Evolutionary conservation across 2,113 vertebrate species (phyloP).

Genomic region (Charina bottae): DNA sequence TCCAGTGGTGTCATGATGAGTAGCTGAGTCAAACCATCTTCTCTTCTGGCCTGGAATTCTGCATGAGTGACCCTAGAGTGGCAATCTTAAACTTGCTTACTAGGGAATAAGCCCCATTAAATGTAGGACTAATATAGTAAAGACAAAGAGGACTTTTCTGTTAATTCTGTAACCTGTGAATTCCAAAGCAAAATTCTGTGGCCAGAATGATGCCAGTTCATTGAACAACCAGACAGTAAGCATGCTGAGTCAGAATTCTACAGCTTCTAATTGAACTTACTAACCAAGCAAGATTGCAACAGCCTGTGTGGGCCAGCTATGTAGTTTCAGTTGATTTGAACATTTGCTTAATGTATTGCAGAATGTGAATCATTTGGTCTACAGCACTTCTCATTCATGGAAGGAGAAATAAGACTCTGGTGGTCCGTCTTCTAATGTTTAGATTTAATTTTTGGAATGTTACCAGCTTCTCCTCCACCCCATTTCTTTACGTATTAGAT

Average conservation of each 20-base stretch:
- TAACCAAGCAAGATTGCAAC: not conserved
- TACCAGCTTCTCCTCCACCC: not conserved
- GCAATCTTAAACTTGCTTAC: not conserved
- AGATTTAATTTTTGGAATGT: constrained; percentile 1
- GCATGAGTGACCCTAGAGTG: not conserved
- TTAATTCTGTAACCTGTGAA: not conserved
- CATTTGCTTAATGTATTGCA: not conserved
- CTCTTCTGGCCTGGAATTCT: not conserved
- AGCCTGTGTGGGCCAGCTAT: not conserved
- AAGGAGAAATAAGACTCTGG: not conserved
- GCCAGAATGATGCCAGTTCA: not conserved
- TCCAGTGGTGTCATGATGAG: not conserved
- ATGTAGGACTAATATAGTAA: not conserved
- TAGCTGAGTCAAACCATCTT: not conserved
- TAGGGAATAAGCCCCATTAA: not conserved
- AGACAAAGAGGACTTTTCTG: not conserved
- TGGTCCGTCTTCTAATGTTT: not conserved
- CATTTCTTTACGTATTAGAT: not conserved
- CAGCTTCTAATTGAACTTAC: not conserved
- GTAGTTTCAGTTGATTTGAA: not conserved
- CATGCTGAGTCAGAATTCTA: not conserved
- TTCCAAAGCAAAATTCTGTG: constrained; percentile 13
- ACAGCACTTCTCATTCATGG: not conserved
- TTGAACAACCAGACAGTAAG: not conserved
- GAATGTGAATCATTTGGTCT: constrained; percentile 1